Conservation (phyloP, 1,140 invertebrate genomes). For the Eulimnadia texana region DNA sequence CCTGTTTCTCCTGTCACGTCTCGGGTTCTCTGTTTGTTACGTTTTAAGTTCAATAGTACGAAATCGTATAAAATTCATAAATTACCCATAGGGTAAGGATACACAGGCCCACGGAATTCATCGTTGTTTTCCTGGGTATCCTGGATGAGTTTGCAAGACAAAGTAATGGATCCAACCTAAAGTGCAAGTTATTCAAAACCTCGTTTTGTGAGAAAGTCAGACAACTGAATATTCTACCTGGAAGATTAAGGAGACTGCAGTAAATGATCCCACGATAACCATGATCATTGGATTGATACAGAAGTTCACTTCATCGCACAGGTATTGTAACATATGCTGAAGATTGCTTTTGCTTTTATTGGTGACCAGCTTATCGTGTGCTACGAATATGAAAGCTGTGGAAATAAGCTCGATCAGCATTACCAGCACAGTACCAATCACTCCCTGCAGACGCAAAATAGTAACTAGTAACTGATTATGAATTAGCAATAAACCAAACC, state of each 20-base stretch:
- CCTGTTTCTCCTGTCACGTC: too few relatives aligned
- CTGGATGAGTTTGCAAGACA: constrained; percentile 8
- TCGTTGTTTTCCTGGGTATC: not conserved
- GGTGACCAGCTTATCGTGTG: constrained; percentile 3
- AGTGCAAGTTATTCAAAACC: not conserved
- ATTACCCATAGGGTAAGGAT: not conserved
- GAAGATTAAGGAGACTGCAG: not conserved
- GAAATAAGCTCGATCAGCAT: not conserved
- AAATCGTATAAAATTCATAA: not conserved
- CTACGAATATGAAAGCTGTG: constrained; percentile 6
- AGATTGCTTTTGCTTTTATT: constrained; percentile 1
- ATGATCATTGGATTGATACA: constrained; percentile 10
- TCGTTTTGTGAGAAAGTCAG: not conserved
- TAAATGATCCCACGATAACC: constrained; percentile 4
- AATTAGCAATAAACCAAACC: not conserved
- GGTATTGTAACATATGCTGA: constrained; percentile 3
- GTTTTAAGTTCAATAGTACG: too few relatives aligned
- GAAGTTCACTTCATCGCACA: constrained; percentile 9
- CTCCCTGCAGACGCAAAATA: not conserved
- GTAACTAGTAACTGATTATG: not conserved
- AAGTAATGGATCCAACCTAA: constrained; percentile 10
- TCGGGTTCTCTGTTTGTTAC: too few relatives aligned
- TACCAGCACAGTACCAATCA: constrained; percentile 1
- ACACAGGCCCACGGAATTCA: not conserved
- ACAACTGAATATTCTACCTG: not conserved